These are phyloP conservation scores for Choristoneura rosaceana DNA, from an alignment of 2,888 invertebrate species.

Conservation along the genomic window DNA sequence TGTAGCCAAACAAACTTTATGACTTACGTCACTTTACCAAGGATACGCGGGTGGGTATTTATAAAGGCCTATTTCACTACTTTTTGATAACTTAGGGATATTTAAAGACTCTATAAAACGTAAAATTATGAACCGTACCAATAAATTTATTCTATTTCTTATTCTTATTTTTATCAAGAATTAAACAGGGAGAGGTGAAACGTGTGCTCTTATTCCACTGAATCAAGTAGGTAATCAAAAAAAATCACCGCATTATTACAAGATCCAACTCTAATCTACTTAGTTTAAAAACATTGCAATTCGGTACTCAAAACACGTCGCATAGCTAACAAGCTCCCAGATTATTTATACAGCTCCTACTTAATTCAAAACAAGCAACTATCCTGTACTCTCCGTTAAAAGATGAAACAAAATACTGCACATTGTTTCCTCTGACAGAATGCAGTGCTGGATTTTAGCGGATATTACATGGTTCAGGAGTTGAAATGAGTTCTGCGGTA, in stretches of 20 bases:
- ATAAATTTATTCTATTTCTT: too few relatives aligned
- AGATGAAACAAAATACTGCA: conserved; percentile 1
- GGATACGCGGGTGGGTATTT: background rate
- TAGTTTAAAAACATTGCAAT: conserved; percentile 6
- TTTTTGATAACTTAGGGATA: too few relatives aligned
- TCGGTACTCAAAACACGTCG: conserved; percentile 27
- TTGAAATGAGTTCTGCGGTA: background rate
- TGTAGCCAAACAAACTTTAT: background rate
- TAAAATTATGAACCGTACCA: too few relatives aligned
- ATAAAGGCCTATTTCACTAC: too few relatives aligned
- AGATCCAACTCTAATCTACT: background rate
- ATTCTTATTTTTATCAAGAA: too few relatives aligned
- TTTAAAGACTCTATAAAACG: background rate
- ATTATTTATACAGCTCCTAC: conserved; percentile 26
- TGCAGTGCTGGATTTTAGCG: background rate
- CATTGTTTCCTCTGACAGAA: background rate
- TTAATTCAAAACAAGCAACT: conserved; percentile 4
- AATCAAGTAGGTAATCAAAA: background rate
- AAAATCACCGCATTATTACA: background rate
- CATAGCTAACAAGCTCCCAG: conserved; percentile 10
- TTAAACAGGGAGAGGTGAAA: too few relatives aligned
- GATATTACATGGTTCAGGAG: background rate
- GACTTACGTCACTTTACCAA: background rate
- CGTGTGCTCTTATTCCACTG: too few relatives aligned
- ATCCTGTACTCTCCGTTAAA: conserved; percentile 24